phyloP scores from a whole-genome alignment of 2,113 vertebrate species.

The Mustela nigripes region DNA sequence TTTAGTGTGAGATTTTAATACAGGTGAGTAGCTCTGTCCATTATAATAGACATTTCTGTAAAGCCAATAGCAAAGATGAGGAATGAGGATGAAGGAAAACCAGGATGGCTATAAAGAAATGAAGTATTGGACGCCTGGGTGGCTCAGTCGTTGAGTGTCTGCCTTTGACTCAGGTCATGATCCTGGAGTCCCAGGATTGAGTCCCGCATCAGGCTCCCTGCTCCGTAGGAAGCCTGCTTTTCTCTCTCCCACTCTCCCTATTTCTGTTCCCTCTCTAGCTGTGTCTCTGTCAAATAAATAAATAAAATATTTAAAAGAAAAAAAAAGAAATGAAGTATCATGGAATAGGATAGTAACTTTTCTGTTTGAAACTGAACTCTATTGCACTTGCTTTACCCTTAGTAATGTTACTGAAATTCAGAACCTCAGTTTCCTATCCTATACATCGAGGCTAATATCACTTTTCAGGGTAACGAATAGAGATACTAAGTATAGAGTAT shows the following conservation, averaged over 20 bases:
- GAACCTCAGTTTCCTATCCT: neutral
- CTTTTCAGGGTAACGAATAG: neutral
- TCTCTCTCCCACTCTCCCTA: too few species aligned
- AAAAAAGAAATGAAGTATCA: neutral
- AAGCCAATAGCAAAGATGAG: neutral
- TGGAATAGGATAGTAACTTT: neutral
- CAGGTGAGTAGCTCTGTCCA: neutral
- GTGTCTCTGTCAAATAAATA: too few species aligned
- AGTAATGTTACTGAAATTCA: neutral
- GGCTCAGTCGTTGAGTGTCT: too few species aligned
- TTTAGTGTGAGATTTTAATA: constrained; percentile 18
- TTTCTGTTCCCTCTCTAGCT: too few species aligned
- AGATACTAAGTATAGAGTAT: neutral
- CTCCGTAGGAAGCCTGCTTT: too few species aligned
- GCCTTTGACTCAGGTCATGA: too few species aligned
- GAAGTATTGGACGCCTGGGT: neutral
- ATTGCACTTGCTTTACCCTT: neutral
- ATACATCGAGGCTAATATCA: neutral
- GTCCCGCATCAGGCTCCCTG: too few species aligned
- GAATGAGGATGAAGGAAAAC: constrained; percentile 4
- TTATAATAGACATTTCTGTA: neutral
- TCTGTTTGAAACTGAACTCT: constrained; percentile 25
- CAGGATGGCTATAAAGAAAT: neutral
- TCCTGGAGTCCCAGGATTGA: too few species aligned
- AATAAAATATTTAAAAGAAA: too few species aligned